Conservation (phyloP, 2,888 invertebrate genomes). For the Polyommatus icarus region DNA sequence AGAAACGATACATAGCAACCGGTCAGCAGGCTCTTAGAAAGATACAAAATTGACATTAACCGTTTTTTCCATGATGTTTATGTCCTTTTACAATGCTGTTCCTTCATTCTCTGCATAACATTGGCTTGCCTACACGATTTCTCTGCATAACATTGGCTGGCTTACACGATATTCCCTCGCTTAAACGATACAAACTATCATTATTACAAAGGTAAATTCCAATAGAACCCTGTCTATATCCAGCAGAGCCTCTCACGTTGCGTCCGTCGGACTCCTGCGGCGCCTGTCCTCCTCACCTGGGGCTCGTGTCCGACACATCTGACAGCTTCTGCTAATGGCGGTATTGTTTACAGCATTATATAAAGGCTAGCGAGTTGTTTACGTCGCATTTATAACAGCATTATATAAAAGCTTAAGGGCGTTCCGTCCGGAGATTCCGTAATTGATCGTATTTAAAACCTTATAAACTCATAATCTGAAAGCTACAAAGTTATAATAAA, state of each 20-base stretch:
- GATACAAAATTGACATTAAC: no score
- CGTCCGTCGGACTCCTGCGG: constrained; percentile 12
- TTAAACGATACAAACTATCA: background rate
- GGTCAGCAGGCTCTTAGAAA: no score
- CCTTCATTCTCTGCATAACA: background rate
- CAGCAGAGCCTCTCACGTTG: background rate
- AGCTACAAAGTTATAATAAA: no score
- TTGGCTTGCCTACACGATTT: background rate
- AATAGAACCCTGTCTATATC: background rate
- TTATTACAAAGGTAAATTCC: background rate
- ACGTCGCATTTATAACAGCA: background rate
- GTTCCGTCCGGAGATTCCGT: no score
- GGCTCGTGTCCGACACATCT: background rate
- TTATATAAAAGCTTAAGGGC: background rate
- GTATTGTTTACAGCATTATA: background rate
- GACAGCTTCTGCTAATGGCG: constrained; percentile 17
- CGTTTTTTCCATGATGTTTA: no score
- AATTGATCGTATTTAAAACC: no score
- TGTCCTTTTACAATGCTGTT: background rate
- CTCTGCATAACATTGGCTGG: background rate
- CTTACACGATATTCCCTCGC: background rate
- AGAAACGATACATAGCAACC: no score
- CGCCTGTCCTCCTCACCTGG: background rate
- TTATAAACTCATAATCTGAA: no score
- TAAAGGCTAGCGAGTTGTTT: background rate